Conservation (phyloP, 1,140 invertebrate genomes). For the Lepidostoma basale region DNA sequence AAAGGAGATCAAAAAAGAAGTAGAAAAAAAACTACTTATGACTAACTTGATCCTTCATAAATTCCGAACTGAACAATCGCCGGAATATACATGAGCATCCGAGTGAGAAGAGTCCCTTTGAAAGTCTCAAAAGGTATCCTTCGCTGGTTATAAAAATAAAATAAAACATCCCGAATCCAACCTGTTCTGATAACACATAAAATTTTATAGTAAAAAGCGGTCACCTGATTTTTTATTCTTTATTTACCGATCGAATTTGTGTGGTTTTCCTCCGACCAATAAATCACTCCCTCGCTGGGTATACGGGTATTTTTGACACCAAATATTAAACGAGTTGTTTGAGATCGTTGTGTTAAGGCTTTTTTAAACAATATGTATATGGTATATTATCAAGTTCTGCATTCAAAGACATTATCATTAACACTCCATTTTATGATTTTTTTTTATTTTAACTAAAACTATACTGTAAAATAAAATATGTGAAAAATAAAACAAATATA, state of each 20-base stretch:
- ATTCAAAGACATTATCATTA: no score
- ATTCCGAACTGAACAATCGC: constrained; percentile 45
- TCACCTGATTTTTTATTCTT: constrained; percentile 26
- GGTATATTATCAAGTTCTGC: no score
- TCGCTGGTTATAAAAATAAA: constrained; percentile 22
- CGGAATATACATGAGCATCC: constrained; percentile 42
- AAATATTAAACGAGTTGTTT: no score
- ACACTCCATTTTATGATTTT: no score
- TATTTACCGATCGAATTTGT: constrained; percentile 15
- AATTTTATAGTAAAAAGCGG: constrained; percentile 33
- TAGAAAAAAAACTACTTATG: constrained; percentile 41
- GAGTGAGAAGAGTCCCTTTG: constrained; percentile 42
- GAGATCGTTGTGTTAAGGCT: no score
- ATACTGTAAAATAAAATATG: no score
- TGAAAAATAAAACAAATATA: no score
- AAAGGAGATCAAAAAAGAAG: constrained; percentile 10
- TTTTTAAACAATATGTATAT: no score
- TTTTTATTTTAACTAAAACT: no score
- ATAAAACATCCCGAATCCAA: constrained; percentile 13
- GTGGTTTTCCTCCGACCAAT: neutral
- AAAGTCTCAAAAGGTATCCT: constrained; percentile 43
- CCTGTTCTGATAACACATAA: constrained; percentile 24
- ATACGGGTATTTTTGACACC: neutral
- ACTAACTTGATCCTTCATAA: constrained; percentile 47
- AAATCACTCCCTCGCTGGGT: constrained; percentile 6